Base-by-base conservation (phyloP, 2,888 invertebrate species). In the Clunio marinus region DNA sequence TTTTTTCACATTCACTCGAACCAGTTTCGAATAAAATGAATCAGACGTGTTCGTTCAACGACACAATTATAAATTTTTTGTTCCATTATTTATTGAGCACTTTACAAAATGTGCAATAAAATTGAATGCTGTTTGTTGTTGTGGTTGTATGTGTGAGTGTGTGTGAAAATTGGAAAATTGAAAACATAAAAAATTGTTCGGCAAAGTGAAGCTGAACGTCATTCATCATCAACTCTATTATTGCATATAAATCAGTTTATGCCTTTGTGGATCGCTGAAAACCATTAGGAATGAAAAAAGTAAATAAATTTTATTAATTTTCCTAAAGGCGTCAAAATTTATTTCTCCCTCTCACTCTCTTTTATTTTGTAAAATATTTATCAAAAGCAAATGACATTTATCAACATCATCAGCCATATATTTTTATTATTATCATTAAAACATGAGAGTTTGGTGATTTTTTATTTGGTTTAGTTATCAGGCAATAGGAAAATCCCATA, bases 161-260 rank as follows among this genome's bases (percentile, higher is more conserved):
- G 27, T n/a, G 17, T 57, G 57, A 57, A 57, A 57, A 57, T 57
- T 57, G 57, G 27, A 57, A 57, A 57, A 57, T 51, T 51, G 51
- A 57, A 57, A 25, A 27, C 20, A 22, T 55, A 57, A 57, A 57
- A 57, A 57, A 4, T 51, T 10, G n/a, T 55, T 55, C 17, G 55
- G 24, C 5, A 7, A 7, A 22, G n/a, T 22, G 55, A 17, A 24
- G 3, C n/a, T 32, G 32, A 22, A 5, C 7, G 20, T 25, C 57
- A 57, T 57, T 57, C 27, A 57, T 57, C 57, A 57, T 20, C 7
- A 3, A 22, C 10, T 51, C 7, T 51, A 22, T n/a, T n/a, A n/a
- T n/a, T n/a, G n/a, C n/a, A n/a, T n/a, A n/a, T n/a, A n/a, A n/a
- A n/a, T n/a, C n/a, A n/a, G n/a, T n/a, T n/a, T n/a, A n/a, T n/a